Evolutionary conservation across 2,113 vertebrate genomes (phyloP).

Genomic region (Coreoperca whiteheadi): DNA sequence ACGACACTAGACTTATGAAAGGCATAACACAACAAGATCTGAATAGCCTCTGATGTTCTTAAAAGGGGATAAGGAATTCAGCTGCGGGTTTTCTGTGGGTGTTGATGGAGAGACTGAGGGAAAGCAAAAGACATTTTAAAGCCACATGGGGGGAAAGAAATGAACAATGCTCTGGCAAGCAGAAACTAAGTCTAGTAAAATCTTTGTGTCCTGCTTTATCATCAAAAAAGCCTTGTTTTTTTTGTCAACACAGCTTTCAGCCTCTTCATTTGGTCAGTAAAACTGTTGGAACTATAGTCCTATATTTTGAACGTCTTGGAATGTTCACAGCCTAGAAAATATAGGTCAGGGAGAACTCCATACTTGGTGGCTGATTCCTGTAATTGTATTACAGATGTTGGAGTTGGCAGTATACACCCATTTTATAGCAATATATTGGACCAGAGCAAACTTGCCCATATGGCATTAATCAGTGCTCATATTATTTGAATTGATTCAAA

Average conservation of each 20-base stretch:
- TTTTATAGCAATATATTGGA: neutral
- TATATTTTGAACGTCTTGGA: conserved; percentile 1
- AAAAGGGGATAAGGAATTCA: conserved; percentile 31
- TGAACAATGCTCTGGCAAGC: conserved; percentile 50
- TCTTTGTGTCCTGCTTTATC: conserved; percentile 48
- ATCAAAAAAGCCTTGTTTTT: conserved; percentile 47
- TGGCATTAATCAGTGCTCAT: neutral
- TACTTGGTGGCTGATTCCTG: neutral
- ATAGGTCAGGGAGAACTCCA: neutral
- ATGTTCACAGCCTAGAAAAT: neutral
- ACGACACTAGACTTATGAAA: conserved; percentile 12
- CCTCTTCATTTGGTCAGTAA: conserved; percentile 25
- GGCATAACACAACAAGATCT: conserved; percentile 23
- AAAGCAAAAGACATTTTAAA: conserved; percentile 40
- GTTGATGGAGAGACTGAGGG: conserved; percentile 40
- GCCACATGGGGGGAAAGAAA: conserved; percentile 52
- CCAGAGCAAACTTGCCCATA: neutral
- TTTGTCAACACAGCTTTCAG: conserved; percentile 31
- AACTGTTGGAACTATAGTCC: conserved; percentile 17
- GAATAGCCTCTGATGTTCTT: conserved; percentile 36
- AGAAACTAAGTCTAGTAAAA: conserved; percentile 51
- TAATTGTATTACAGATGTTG: neutral
- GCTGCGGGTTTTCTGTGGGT: conserved; percentile 53
- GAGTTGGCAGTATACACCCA: neutral
- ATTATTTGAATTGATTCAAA: neutral